Conservation (phyloP, 2,113 vertebrate genomes). For the Dicaeum eximium region DNA sequence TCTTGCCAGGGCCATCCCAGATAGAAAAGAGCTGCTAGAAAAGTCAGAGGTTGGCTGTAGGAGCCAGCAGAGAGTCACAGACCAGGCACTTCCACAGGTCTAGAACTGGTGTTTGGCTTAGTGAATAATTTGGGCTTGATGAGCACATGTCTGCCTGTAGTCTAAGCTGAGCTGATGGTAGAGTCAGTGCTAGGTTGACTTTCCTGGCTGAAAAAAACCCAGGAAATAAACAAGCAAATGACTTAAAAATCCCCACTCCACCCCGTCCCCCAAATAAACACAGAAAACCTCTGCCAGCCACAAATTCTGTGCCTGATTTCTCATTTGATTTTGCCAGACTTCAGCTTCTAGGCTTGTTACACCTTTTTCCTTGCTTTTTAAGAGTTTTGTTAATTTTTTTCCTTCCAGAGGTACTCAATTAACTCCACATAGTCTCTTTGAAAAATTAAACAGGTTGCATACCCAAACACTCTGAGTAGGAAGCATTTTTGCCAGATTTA, state of each 20-base stretch:
- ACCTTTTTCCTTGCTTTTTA: not conserved
- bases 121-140: not conserved
- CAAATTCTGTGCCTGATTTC: not conserved
- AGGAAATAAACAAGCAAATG: not conserved
- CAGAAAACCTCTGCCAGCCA: not conserved
- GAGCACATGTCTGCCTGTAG: accelerated
- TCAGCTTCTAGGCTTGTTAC: not conserved
- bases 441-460: not conserved
- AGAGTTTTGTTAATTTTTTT: not conserved
- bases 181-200: not conserved
- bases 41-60: not conserved
- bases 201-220: not conserved
- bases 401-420: not conserved
- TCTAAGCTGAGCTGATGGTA: not conserved
- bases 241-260: not conserved
- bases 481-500: not conserved
- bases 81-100: not conserved
- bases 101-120: not conserved
- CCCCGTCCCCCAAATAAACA: not conserved
- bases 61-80: not conserved
- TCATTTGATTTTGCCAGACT: not conserved
- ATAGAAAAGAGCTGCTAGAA: not conserved
- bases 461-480: not conserved
- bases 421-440: not conserved
- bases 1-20: not conserved